These are phyloP conservation scores for Cataglyphis albicans DNA, from an alignment of 2,888 invertebrate species.

Conservation along the genomic window DNA sequence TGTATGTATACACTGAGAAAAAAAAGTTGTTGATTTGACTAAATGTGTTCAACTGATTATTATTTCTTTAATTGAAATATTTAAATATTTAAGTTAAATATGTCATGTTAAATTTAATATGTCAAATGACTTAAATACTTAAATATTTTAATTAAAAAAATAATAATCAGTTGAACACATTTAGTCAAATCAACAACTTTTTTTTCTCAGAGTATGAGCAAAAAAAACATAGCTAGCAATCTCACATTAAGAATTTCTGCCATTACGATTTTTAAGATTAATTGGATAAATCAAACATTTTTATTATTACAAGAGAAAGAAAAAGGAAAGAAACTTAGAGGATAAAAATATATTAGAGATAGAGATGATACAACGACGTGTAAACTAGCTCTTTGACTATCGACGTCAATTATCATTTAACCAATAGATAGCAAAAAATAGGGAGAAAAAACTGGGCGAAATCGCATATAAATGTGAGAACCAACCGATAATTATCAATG, in stretches of 20 bases:
- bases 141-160: too few relatives aligned
- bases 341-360: neutral
- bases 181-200: too few relatives aligned
- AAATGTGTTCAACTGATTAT: too few relatives aligned
- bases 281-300: neutral
- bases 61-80: too few relatives aligned
- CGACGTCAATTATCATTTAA: neutral
- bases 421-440: neutral
- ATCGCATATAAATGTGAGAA: conserved; percentile 29
- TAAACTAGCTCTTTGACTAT: neutral
- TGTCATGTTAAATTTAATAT: too few relatives aligned
- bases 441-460: neutral
- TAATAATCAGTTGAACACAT: too few relatives aligned
- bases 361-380: neutral
- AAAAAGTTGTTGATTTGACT: too few relatives aligned
- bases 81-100: too few relatives aligned
- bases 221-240: neutral
- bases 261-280: neutral
- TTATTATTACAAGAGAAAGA: neutral
- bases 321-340: neutral
- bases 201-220: too few relatives aligned
- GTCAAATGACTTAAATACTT: too few relatives aligned
- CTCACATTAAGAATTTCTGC: neutral
- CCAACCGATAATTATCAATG: conserved; percentile 32
- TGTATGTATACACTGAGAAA: neutral